A percentile compares a stretch with the other conserved stretches of the same genome.
These are phyloP conservation scores for Meda fulgida DNA, from an alignment of 2,797 vertebrate species.

Conservation along the genomic window DNA sequence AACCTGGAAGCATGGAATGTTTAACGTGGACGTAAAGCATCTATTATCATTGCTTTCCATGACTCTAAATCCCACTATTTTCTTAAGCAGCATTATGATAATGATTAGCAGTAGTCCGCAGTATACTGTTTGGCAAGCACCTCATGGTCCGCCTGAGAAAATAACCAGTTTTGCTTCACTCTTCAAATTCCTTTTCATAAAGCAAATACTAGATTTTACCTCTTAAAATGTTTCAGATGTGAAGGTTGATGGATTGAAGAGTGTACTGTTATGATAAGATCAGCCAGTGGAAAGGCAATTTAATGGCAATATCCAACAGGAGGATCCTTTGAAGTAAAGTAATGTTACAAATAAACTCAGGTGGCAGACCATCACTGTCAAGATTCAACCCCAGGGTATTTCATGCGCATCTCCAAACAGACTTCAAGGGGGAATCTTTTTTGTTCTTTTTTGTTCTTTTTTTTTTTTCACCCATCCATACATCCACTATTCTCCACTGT, in stretches of 20 bases:
- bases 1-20: background rate
- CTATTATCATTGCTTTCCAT: background rate
- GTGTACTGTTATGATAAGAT: slow-evolving; percentile 71
- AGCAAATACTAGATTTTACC: slow-evolving; percentile 42
- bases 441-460: slow-evolving; percentile 22
- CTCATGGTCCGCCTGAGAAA: slow-evolving; percentile 10
- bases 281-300: slow-evolving; percentile 61
- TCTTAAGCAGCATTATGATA: background rate
- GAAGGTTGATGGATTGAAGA: slow-evolving; percentile 65
- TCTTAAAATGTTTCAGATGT: slow-evolving; percentile 76
- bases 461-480: slow-evolving; percentile 13
- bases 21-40: background rate
- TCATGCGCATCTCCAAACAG: background rate
- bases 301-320: slow-evolving; percentile 50
- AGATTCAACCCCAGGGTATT: slow-evolving; percentile 39
- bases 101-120: background rate
- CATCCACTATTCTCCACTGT: background rate
- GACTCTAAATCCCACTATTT: background rate
- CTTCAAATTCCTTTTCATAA: slow-evolving; percentile 39
- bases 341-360: slow-evolving; percentile 47
- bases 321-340: slow-evolving; percentile 50
- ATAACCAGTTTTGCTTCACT: slow-evolving; percentile 20
- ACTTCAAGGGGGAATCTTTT: background rate
- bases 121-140: background rate
- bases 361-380: slow-evolving; percentile 36